Conservation (phyloP, 2,797 vertebrate species). For the Dipus sagitta region DNA sequence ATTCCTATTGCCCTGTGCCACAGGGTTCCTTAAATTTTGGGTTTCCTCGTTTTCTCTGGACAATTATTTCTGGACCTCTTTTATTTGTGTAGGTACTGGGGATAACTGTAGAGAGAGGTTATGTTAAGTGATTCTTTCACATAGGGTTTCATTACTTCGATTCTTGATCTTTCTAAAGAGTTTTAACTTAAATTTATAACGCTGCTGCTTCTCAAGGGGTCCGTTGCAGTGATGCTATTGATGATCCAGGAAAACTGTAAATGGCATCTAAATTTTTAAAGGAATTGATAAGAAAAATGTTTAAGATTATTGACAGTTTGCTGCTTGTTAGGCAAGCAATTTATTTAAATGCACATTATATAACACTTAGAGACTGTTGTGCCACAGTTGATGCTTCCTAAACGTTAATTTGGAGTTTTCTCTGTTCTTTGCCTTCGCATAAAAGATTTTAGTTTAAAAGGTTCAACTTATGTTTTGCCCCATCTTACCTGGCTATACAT, state of each 20-base stretch:
- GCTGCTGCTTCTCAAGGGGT: slow-evolving; percentile 28
- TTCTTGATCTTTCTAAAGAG: slow-evolving; percentile 41
- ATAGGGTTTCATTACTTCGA: slow-evolving; percentile 37
- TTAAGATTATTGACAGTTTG: slow-evolving; percentile 55
- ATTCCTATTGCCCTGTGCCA: slow-evolving; percentile 16
- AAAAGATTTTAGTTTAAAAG: slow-evolving; percentile 74
- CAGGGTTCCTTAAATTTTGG: slow-evolving; percentile 46
- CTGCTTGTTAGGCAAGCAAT: slow-evolving; percentile 48
- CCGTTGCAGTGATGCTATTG: slow-evolving; percentile 2
- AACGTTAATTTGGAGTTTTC: slow-evolving; percentile 75
- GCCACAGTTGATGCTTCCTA: slow-evolving; percentile 64
- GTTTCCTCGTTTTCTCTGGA: slow-evolving; percentile 45
- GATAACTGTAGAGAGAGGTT: not conserved
- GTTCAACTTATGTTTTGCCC: slow-evolving; percentile 73
- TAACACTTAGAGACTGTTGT: slow-evolving; percentile 65
- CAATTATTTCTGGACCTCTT: slow-evolving; percentile 53
- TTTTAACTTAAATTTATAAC: slow-evolving; percentile 26
- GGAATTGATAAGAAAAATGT: slow-evolving; percentile 48
- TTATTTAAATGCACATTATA: slow-evolving; percentile 68
- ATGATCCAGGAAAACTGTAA: slow-evolving; percentile 2
- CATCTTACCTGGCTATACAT: slow-evolving; percentile 81
- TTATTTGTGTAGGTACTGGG: slow-evolving; percentile 39
- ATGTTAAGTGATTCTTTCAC: slow-evolving; percentile 23
- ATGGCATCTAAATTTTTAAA: slow-evolving; percentile 62
- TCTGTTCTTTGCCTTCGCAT: slow-evolving; percentile 75